These are phyloP conservation scores for Phalacrocorax carbo DNA, from an alignment of 2,113 vertebrate genomes.

Conservation along the genomic window DNA sequence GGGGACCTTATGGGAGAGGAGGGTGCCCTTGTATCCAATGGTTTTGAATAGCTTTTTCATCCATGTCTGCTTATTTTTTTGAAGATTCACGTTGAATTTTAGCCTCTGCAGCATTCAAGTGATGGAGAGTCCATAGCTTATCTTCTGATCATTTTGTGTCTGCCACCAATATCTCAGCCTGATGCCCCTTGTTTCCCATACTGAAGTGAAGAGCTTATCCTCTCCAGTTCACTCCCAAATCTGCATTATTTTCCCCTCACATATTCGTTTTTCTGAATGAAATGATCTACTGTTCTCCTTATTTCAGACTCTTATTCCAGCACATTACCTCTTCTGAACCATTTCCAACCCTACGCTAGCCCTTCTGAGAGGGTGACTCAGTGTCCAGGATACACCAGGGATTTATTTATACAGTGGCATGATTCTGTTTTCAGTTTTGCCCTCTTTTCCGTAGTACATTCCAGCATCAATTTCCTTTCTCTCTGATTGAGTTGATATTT, in stretches of 20 bases:
- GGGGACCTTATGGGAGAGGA: neutral
- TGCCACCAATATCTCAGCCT: neutral
- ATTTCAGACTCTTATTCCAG: neutral
- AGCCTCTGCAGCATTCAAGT: neutral
- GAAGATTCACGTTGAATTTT: neutral
- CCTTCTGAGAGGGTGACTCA: neutral
- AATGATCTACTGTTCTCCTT: neutral
- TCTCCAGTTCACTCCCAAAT: neutral
- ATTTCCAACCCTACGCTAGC: neutral
- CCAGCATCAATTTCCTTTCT: neutral
- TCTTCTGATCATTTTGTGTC: neutral
- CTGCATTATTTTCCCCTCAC: neutral
- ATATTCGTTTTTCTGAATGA: neutral
- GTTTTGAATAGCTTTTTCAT: neutral
- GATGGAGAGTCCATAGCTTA: neutral
- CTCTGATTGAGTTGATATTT: neutral
- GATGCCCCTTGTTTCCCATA: neutral
- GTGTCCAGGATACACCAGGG: neutral
- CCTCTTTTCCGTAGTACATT: neutral
- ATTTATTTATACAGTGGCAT: neutral
- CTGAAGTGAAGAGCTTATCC: neutral
- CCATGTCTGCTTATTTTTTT: neutral
- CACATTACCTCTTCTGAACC: neutral
- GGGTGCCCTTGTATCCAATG: neutral
- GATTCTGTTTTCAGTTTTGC: neutral